These are phyloP conservation scores for Nasalis larvatus DNA, from an alignment of 2,113 vertebrate genomes.

Conservation along the genomic window DNA sequence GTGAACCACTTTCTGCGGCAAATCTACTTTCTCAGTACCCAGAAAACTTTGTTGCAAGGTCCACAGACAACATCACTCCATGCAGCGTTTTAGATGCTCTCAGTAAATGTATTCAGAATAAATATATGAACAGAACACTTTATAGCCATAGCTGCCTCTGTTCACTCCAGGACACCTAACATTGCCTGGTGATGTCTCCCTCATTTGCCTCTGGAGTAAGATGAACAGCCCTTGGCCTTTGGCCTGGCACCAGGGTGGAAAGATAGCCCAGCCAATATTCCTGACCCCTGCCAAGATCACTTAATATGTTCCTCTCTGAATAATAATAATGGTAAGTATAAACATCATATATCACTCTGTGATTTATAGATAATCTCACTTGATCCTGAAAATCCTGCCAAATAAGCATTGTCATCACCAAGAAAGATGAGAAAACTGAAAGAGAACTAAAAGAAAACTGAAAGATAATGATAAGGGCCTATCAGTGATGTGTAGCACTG, in stretches of 20 bases:
- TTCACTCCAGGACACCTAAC: neutral
- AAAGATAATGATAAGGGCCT: neutral
- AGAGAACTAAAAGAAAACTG: neutral
- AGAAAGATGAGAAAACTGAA: neutral
- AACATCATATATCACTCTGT: neutral
- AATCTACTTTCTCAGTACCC: neutral
- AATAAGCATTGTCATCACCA: neutral
- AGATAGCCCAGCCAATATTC: neutral
- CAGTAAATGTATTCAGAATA: neutral
- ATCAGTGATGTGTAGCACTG: neutral
- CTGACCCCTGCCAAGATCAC: neutral
- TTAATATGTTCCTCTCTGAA: neutral
- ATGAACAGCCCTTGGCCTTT: neutral
- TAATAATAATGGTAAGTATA: neutral
- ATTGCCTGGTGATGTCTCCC: neutral
- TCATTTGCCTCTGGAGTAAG: neutral
- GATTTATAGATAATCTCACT: neutral
- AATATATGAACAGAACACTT: neutral
- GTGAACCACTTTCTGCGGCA: neutral
- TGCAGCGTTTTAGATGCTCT: neutral
- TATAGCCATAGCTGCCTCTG: neutral
- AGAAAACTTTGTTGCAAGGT: neutral
- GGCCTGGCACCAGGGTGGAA: neutral
- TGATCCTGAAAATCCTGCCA: neutral
- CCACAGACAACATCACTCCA: neutral